Evolutionary conservation across 2,797 vertebrate genomes (phyloP).

Genomic region (Ctenochaetus hawaiiensis): DNA sequence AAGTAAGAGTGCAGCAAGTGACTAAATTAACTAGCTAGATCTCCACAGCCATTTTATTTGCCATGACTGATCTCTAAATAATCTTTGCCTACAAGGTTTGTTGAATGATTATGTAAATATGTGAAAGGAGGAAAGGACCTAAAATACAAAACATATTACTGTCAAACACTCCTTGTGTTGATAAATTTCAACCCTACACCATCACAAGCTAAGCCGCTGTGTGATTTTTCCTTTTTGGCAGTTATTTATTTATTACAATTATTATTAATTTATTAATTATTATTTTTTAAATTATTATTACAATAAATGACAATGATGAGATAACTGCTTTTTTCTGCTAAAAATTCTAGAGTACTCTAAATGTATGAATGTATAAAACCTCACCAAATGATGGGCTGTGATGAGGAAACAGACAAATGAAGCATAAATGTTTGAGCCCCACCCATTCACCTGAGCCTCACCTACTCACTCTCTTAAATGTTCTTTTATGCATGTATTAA

Average conservation of each 20-base stretch:
- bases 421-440: slow-evolving; percentile 22
- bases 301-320: slow-evolving; percentile 3
- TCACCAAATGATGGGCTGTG: slow-evolving; percentile 15
- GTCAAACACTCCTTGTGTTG: background rate
- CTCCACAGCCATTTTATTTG: background rate
- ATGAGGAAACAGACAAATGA: slow-evolving; percentile 21
- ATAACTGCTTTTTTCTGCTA: background rate
- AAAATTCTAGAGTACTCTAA: background rate
- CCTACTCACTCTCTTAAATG: slow-evolving; percentile 56
- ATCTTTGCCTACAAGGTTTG: background rate
- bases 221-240: background rate
- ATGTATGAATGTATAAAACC: background rate
- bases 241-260: too few species aligned
- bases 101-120: slow-evolving; percentile 1
- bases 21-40: background rate
- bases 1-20: background rate
- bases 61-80: background rate
- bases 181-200: background rate
- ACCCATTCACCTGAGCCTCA: slow-evolving; percentile 31
- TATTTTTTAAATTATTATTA: too few species aligned
- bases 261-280: too few species aligned
- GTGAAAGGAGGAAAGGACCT: background rate
- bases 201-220: background rate
- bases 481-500: slow-evolving; percentile 33
- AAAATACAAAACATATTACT: background rate